Conservation (phyloP, 2,888 invertebrate species). For the Gisinianus flammeolus region DNA sequence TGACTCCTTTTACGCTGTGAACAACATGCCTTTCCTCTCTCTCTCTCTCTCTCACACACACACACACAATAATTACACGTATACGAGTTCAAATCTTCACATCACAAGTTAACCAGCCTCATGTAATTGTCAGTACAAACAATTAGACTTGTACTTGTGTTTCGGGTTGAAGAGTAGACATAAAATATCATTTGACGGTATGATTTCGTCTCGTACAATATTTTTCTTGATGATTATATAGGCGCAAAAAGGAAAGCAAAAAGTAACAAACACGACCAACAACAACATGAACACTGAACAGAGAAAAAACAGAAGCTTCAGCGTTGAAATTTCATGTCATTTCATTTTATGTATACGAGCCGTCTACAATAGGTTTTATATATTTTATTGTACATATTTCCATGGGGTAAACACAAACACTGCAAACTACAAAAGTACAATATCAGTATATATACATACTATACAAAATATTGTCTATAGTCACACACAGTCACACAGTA, state of each 20-base stretch:
- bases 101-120: conserved; percentile 19
- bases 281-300: not conserved
- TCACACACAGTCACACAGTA: not conserved
- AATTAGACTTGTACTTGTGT: conserved; percentile 12
- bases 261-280: not conserved
- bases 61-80: not conserved
- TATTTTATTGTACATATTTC: not conserved
- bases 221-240: not conserved
- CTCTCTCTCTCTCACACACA: not conserved
- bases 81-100: conserved; percentile 23
- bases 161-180: not conserved
- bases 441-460: not conserved
- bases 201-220: too few relatives aligned
- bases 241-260: not conserved
- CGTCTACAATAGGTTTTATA: not conserved
- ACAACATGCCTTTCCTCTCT: conserved; percentile 12
- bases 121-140: conserved; percentile 28
- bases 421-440: not conserved
- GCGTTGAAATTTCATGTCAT: not conserved
- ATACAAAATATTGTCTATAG: not conserved
- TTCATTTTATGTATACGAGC: not conserved
- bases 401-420: not conserved
- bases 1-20: not conserved
- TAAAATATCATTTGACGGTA: not conserved
- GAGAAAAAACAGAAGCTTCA: not conserved